Evolutionary conservation across 2,888 invertebrate species (phyloP).

Genomic region (Megalurothrips usitatus): DNA sequence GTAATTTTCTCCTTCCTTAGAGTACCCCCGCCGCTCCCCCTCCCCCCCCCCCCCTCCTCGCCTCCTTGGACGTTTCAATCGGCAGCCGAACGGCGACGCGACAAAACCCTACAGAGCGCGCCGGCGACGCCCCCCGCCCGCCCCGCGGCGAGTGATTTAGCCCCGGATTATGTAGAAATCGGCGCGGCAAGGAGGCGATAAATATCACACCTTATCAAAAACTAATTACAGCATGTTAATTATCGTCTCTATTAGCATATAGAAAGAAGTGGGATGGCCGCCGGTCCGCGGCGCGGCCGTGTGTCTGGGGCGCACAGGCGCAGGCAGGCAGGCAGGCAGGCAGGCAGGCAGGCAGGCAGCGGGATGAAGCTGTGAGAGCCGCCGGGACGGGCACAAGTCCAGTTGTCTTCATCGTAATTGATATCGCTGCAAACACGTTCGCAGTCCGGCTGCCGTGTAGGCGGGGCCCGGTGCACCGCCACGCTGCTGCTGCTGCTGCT

Average conservation of each 20-base stretch:
- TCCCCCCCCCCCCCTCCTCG: background rate
- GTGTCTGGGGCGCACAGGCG: background rate
- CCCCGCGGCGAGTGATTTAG: constrained; percentile 1
- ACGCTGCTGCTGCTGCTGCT: no score
- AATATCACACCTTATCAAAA: constrained; percentile 27
- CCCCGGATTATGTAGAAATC: background rate
- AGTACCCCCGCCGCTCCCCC: background rate
- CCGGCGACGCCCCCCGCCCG: background rate
- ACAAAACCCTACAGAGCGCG: background rate
- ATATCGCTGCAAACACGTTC: no score
- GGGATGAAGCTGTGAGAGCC: constrained; percentile 1
- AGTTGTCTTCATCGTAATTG: no score
- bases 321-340: no score
- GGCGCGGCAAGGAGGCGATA: background rate
- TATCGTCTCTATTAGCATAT: constrained; percentile 26
- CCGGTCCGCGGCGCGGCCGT: background rate
- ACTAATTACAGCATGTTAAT: constrained; percentile 27
- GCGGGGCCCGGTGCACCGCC: no score
- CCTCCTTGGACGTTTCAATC: background rate
- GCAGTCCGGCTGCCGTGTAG: no score
- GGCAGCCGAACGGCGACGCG: background rate
- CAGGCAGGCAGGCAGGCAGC: background rate
- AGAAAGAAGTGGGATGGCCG: constrained; percentile 5
- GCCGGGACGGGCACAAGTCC: no score
- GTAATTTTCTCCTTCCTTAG: no score